These are phyloP conservation scores for Anhinga anhinga DNA, from an alignment of 2,113 vertebrate species.

Conservation along the genomic window DNA sequence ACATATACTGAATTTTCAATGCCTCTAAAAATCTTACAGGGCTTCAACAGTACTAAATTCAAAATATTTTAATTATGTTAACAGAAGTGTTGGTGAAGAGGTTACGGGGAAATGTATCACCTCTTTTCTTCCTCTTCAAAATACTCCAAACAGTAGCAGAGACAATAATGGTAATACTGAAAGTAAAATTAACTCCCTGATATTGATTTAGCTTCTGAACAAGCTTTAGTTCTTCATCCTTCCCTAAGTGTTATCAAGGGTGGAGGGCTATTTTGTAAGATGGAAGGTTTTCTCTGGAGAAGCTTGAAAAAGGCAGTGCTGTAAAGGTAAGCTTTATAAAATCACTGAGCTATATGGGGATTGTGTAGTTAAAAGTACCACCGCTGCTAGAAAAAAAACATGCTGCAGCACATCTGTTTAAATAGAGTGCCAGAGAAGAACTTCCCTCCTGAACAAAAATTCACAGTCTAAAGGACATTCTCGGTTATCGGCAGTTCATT, in stretches of 20 bases:
- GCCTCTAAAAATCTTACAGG: background rate
- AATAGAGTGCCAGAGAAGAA: background rate
- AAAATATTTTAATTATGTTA: background rate
- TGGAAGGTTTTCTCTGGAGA: background rate
- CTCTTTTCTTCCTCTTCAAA: background rate
- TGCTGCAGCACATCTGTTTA: background rate
- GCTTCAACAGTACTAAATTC: background rate
- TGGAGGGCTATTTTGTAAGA: background rate
- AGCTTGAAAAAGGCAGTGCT: background rate
- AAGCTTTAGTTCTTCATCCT: background rate
- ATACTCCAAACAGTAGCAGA: background rate
- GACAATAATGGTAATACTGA: background rate
- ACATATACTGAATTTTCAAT: background rate
- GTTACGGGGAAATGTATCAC: background rate
- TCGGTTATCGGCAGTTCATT: rapidly evolving
- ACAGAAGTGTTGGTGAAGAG: background rate
- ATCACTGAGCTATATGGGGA: background rate
- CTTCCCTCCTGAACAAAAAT: background rate
- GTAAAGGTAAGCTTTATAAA: background rate
- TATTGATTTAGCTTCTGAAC: background rate
- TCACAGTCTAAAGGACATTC: background rate
- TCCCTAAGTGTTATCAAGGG: background rate
- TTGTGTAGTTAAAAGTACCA: background rate
- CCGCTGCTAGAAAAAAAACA: background rate
- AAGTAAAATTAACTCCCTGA: background rate